These are phyloP conservation scores for Poicephalus meyeri DNA, from an alignment of 2,113 vertebrate species.

Conservation along the genomic window DNA sequence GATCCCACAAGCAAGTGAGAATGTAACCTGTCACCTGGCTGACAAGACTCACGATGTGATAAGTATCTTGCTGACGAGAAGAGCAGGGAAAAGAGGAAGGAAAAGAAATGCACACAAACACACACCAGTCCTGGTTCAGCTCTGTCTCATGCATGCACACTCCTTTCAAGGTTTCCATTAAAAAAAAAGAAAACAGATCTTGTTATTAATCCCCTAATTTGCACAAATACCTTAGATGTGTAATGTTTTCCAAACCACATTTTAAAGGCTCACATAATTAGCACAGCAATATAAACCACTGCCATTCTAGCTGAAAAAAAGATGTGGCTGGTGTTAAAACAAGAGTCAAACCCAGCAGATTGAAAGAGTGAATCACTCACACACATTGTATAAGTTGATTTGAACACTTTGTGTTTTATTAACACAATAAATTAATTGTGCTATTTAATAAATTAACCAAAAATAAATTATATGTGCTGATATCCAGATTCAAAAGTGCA, in stretches of 20 bases:
- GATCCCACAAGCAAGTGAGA: accelerated
- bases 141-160: neutral
- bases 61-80: accelerated
- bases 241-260: constrained; percentile 50
- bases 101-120: neutral
- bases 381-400: neutral
- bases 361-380: neutral
- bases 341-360: neutral
- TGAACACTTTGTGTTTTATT: neutral
- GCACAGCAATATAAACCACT: constrained; percentile 1
- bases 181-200: neutral
- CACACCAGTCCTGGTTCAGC: neutral
- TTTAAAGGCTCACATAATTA: constrained; percentile 44
- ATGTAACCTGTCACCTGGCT: neutral
- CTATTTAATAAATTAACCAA: neutral
- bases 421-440: neutral
- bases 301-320: constrained; percentile 13
- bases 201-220: constrained; percentile 46
- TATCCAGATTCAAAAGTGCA: neutral
- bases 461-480: neutral
- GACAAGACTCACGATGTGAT: neutral
- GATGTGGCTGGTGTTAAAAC: neutral
- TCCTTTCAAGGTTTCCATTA: neutral
- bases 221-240: constrained; percentile 9
- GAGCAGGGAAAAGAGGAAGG: neutral